phyloP scores from a whole-genome alignment of 2,113 vertebrate genomes.

The Triplophysa tibetana region DNA sequence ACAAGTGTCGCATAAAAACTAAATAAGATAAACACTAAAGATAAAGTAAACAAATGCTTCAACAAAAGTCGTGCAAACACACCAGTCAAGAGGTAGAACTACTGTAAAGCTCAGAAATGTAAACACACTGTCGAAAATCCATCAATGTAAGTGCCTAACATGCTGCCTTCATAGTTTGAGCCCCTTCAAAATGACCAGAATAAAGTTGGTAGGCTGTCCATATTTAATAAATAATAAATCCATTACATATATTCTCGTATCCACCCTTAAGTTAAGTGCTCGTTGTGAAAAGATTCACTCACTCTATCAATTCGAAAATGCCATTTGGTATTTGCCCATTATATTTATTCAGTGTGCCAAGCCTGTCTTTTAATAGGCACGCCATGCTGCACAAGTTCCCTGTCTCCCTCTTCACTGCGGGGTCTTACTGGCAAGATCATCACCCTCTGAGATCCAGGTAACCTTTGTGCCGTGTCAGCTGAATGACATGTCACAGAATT shows the following conservation, averaged over 20 bases:
- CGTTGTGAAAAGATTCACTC: too few species aligned
- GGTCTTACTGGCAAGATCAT: slow-evolving; percentile 56
- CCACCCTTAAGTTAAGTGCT: too few species aligned
- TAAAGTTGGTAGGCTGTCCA: background rate
- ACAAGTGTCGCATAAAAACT: background rate
- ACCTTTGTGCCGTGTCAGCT: slow-evolving; percentile 65
- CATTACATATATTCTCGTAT: too few species aligned
- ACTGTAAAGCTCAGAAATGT: background rate
- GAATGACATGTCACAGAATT: slow-evolving; percentile 73
- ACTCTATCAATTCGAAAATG: background rate
- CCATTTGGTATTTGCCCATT: too few species aligned
- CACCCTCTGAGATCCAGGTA: slow-evolving; percentile 44
- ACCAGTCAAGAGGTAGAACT: slow-evolving; percentile 1
- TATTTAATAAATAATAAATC: background rate
- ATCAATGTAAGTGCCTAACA: too few species aligned
- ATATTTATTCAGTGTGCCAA: slow-evolving; percentile 68
- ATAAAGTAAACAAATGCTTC: background rate
- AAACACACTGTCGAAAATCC: background rate
- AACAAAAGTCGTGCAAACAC: slow-evolving; percentile 4
- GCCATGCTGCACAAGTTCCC: slow-evolving; percentile 47
- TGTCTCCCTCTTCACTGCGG: slow-evolving; percentile 67
- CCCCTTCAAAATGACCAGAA: background rate
- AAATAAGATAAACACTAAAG: background rate
- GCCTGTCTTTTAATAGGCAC: slow-evolving; percentile 75
- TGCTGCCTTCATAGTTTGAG: background rate